Evolutionary conservation across 2,888 invertebrate genomes (phyloP).

Genomic region (Epinotia brunnichana): DNA sequence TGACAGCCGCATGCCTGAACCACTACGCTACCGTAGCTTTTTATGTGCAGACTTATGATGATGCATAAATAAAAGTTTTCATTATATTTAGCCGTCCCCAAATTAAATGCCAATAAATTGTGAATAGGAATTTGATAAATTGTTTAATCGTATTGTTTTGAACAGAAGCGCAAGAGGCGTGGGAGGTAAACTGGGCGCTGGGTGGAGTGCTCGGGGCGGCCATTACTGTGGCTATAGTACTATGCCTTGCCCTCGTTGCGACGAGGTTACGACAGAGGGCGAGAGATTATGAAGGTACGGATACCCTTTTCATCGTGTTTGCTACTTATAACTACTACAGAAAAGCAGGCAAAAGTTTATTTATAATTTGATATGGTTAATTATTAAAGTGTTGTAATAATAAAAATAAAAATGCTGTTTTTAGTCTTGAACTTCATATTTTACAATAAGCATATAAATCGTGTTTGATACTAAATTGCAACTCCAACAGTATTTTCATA

Average conservation of each 20-base stretch:
- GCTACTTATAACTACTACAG: not conserved
- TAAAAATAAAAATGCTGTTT: too few relatives aligned
- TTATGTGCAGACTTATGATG: too few relatives aligned
- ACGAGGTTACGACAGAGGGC: constrained; percentile 83
- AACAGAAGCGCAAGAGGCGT: constrained; percentile 75
- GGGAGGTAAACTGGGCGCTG: constrained; percentile 80
- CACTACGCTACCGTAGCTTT: too few relatives aligned
- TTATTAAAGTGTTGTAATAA: too few relatives aligned
- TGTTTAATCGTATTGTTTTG: constrained; percentile 25
- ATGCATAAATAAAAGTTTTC: too few relatives aligned
- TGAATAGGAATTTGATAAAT: constrained; percentile 26
- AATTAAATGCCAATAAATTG: not conserved
- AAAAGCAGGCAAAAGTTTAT: not conserved
- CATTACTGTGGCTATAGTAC: constrained; percentile 86
- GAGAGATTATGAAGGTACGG: constrained; percentile 79
- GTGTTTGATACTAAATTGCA: too few relatives aligned
- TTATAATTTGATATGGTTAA: too few relatives aligned
- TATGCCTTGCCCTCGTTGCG: constrained; percentile 86
- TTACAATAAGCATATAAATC: too few relatives aligned
- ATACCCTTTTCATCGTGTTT: not conserved
- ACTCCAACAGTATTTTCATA: too few relatives aligned
- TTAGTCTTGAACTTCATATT: too few relatives aligned
- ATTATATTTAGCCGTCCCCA: not conserved
- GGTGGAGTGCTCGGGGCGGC: constrained; percentile 89
- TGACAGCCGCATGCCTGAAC: too few relatives aligned